Evolutionary conservation across 1,140 invertebrate genomes (phyloP).

Genomic region (Maniola jurtina): DNA sequence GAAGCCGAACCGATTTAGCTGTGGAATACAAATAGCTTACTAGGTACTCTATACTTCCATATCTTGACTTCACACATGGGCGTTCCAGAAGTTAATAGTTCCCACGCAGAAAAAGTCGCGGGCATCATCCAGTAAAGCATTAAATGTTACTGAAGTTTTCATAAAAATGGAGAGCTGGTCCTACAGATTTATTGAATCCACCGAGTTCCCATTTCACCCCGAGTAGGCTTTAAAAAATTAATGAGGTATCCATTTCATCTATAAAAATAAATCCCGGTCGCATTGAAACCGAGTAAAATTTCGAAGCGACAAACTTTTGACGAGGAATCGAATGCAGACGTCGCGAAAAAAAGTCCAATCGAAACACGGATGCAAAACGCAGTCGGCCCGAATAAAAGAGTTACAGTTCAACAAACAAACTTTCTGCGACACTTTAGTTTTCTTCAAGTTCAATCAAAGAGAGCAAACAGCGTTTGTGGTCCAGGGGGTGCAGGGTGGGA

Average conservation of each 20-base stretch:
- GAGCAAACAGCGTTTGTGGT: slow-evolving; percentile 59
- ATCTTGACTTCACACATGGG: too few species aligned
- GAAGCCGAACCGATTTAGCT: too few species aligned
- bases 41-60: too few species aligned
- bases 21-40: too few species aligned
- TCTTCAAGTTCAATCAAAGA: slow-evolving; percentile 69
- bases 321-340: slow-evolving; percentile 53
- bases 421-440: slow-evolving; percentile 58
- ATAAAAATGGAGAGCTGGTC: neutral
- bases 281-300: slow-evolving; percentile 26
- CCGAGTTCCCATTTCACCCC: neutral
- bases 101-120: too few species aligned
- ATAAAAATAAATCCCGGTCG: slow-evolving; percentile 24
- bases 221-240: slow-evolving; percentile 7
- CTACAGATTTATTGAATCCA: slow-evolving; percentile 1
- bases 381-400: slow-evolving; percentile 47
- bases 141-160: neutral
- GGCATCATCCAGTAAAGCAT: too few species aligned
- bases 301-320: slow-evolving; percentile 57
- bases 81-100: too few species aligned
- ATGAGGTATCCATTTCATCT: slow-evolving; percentile 20
- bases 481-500: slow-evolving; percentile 35
- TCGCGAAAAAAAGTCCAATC: slow-evolving; percentile 32
- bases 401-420: slow-evolving; percentile 64
- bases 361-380: slow-evolving; percentile 44